A percentile compares a stretch with the other conserved stretches of the same genome.
phyloP scores from a whole-genome alignment of 1,140 invertebrate species.

The Stegodyphus dumicola region DNA sequence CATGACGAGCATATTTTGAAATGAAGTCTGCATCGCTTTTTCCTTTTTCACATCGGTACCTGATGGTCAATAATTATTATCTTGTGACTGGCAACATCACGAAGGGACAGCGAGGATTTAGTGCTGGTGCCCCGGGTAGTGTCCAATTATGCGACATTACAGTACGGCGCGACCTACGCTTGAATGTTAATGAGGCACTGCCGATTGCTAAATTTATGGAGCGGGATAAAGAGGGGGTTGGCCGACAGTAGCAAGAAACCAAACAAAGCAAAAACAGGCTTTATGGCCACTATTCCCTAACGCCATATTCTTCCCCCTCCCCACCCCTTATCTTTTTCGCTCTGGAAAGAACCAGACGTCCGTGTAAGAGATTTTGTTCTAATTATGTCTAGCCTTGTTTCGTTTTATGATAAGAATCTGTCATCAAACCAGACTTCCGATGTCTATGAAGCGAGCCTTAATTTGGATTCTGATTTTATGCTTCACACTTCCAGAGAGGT shows the following conservation, averaged over 20 bases:
- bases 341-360: neutral
- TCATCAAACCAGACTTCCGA: neutral
- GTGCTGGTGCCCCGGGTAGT: constrained; percentile 23
- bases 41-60: neutral
- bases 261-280: neutral
- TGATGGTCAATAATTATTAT: constrained; percentile 53
- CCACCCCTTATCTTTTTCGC: neutral
- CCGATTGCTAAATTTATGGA: constrained; percentile 45
- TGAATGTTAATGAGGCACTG: constrained; percentile 49
- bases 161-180: constrained; percentile 49
- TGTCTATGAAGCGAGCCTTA: neutral
- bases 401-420: neutral
- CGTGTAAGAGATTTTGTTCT: neutral
- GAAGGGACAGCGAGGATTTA: constrained; percentile 16
- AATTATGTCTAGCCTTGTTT: neutral
- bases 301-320: neutral
- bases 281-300: neutral
- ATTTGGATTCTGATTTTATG: neutral
- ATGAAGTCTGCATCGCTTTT: too few relatives aligned
- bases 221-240: constrained; percentile 32
- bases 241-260: constrained; percentile 26
- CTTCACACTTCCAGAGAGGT: neutral
- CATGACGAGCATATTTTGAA: too few relatives aligned
- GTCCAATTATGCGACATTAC: constrained; percentile 52
- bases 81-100: constrained; percentile 44